Evolutionary conservation across 2,113 vertebrate species (phyloP).

Genomic region (Paramormyrops kingsleyae): DNA sequence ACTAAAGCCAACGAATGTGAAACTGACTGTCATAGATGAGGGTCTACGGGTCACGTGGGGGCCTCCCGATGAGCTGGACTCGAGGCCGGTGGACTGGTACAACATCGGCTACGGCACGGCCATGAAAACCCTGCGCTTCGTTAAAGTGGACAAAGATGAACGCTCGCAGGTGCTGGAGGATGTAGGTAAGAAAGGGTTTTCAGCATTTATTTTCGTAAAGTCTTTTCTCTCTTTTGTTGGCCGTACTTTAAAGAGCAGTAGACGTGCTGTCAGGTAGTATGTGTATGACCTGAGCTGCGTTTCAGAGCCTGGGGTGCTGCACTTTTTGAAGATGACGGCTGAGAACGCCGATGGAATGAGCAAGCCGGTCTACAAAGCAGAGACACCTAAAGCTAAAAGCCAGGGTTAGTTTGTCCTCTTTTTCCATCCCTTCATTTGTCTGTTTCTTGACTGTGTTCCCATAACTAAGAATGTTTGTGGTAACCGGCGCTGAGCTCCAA

Average conservation of each 20-base stretch:
- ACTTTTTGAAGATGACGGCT: conserved; percentile 64
- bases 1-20: conserved; percentile 60
- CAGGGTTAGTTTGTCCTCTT: conserved; percentile 14
- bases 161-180: conserved; percentile 58
- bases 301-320: conserved; percentile 58
- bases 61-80: conserved; percentile 56
- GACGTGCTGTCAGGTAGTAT: background rate
- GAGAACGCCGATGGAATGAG: conserved; percentile 56
- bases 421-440: background rate
- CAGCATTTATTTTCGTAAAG: too few relatives aligned
- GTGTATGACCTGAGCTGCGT: conserved; percentile 30
- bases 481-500: background rate
- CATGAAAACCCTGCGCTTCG: conserved; percentile 59
- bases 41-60: conserved; percentile 66
- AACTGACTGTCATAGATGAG: conserved; percentile 56
- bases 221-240: background rate
- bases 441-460: background rate
- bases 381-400: conserved; percentile 46
- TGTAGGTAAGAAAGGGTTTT: conserved; percentile 55
- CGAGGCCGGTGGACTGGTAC: conserved; percentile 59
- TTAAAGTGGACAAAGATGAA: conserved; percentile 55
- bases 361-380: conserved; percentile 51
- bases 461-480: background rate
- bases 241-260: background rate
- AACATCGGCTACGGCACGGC: conserved; percentile 66